Base-by-base conservation (phyloP, 2,888 invertebrate genomes). In the Drosophila yooni region DNA sequence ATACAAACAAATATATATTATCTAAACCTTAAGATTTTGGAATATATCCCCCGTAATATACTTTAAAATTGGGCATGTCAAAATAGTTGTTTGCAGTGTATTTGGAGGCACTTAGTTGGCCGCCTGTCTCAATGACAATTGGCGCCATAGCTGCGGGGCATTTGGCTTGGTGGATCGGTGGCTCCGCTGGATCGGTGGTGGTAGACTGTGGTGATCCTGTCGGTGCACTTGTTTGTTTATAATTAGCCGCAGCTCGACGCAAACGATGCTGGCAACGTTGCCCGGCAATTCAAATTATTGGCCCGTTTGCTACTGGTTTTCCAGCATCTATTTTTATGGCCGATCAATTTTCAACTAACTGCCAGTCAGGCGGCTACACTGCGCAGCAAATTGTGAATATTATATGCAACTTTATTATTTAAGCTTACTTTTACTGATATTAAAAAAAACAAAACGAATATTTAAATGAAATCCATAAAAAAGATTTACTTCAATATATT, bases 121-220 rank as follows among this genome's bases (percentile, higher is more conserved):
- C 58, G 76, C 48, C 70, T 52, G 82, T 70, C 88, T 76, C 82
- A 86, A 85, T 88, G 88, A 86, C 86, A 86, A 88, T 86, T 86
- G 86, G 86, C 86, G 86, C 86, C 86, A 88, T 82, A 81, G 63
- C 86, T 72, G 86, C 84, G 84, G 84, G 86, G 82, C 72, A 72
- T 82, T 82, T 65, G 63, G 53, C 31, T 38, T 56, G 46, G 36
- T 8, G 51, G 67, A 64, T 72, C 58, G 62, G 46, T 54, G 11
- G 56, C 43, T 27, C 11, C 38, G 62, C 46, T 27, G 25, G 59
- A 25, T 59, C 11, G 56, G 40, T n/a, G 54, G 13, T 40, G 15
- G 48, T 29, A 18, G 15, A 27, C 46, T 52, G 63, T 58, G 75
- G 64, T 63, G 78, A 75, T 78, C 78, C 78, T 79, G 65, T 65